phyloP scores from a whole-genome alignment of 2,113 vertebrate species.

The Otis tarda region DNA sequence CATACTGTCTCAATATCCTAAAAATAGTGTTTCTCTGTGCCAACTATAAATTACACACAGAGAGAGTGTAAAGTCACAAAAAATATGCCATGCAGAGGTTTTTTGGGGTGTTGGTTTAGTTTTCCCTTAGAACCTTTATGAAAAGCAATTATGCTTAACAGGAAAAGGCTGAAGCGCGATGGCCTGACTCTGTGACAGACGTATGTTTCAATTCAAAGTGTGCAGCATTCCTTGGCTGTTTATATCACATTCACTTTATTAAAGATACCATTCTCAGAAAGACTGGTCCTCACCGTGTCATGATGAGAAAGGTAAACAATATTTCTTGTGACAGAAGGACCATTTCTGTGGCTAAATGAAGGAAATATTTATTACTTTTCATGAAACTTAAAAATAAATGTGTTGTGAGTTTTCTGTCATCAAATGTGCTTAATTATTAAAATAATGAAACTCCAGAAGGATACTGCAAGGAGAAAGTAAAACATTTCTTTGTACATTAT shows the following conservation, averaged over 20 bases:
- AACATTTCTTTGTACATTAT: not conserved
- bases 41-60: constrained; percentile 51
- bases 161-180: constrained; percentile 33
- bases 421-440: constrained; percentile 33
- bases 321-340: constrained; percentile 61
- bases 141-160: constrained; percentile 70
- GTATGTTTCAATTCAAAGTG: constrained; percentile 51
- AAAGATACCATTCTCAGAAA: constrained; percentile 58
- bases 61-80: constrained; percentile 51
- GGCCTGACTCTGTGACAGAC: constrained; percentile 47
- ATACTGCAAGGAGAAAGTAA: not conserved
- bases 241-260: constrained; percentile 53
- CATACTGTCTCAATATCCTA: not conserved
- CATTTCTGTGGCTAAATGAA: constrained; percentile 43
- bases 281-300: constrained; percentile 30
- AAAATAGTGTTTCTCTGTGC: constrained; percentile 59
- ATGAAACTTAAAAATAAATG: constrained; percentile 29
- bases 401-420: constrained; percentile 25
- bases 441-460: constrained; percentile 9
- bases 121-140: constrained; percentile 47
- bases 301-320: constrained; percentile 67
- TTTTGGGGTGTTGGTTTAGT: not conserved
- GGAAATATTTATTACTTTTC: constrained; percentile 57
- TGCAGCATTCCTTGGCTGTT: constrained; percentile 58
- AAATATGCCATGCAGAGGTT: constrained; percentile 50